Conservation (phyloP, 2,888 invertebrate genomes). For the Drosophila helvetica region DNA sequence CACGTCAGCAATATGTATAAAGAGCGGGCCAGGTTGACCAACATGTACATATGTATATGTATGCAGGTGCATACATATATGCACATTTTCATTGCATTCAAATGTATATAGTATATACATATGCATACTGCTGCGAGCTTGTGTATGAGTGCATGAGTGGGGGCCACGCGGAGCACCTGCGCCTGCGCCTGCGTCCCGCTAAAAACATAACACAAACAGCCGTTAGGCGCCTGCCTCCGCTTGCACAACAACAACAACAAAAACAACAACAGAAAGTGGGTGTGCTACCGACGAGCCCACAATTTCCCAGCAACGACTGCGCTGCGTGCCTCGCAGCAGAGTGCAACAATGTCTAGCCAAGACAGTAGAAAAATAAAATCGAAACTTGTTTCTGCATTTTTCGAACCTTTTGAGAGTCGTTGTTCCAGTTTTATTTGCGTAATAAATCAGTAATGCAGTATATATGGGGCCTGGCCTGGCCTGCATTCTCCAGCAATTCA, state of each 20-base stretch:
- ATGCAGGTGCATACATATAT: not conserved
- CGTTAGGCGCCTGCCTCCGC: slow-evolving; percentile 55
- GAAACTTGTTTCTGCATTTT: slow-evolving; percentile 69
- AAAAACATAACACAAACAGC: slow-evolving; percentile 37
- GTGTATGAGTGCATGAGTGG: slow-evolving; percentile 2
- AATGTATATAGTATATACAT: slow-evolving; percentile 2
- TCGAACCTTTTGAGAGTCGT: slow-evolving; percentile 55
- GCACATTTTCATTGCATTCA: slow-evolving; percentile 1
- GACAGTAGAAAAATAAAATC: slow-evolving; percentile 9
- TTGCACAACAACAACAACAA: slow-evolving; percentile 51
- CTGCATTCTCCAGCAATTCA: slow-evolving; percentile 29
- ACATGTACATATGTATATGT: slow-evolving; percentile 26
- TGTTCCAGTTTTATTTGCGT: slow-evolving; percentile 66
- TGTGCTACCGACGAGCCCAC: slow-evolving; percentile 70
- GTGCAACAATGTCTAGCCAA: slow-evolving; percentile 23
- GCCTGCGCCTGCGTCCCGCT: slow-evolving; percentile 19
- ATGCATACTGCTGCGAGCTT: not conserved
- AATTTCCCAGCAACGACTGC: slow-evolving; percentile 9
- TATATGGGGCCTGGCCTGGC: slow-evolving; percentile 23
- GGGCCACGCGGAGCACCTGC: slow-evolving; percentile 6
- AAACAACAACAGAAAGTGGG: slow-evolving; percentile 43
- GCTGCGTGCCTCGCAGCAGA: slow-evolving; percentile 8
- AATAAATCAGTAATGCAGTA: slow-evolving; percentile 48
- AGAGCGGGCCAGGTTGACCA: slow-evolving; percentile 62
- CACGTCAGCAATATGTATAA: slow-evolving; percentile 30